Evolutionary conservation across 35 echinoderm and acorn worm species (phyloP).

Genomic region (Heliocidaris tuberculata): DNA sequence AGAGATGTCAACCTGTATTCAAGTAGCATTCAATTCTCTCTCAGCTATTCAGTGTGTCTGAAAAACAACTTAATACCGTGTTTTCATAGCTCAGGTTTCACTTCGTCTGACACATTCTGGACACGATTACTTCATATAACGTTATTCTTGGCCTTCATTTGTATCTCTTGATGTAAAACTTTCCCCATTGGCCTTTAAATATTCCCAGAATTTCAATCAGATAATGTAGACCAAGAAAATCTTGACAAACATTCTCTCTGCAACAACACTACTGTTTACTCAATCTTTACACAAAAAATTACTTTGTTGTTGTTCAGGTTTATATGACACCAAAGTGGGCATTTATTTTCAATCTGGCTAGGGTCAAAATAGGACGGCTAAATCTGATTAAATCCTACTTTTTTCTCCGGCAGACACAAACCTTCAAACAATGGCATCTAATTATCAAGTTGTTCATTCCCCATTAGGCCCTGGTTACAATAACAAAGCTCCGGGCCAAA

Average conservation of each 20-base stretch:
- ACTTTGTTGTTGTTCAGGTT: background rate
- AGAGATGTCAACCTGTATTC: background rate
- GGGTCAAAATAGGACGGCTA: background rate
- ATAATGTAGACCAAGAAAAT: background rate
- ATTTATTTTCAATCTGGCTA: background rate
- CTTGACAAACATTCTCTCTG: background rate
- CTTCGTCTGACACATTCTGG: background rate
- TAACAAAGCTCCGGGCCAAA: slow-evolving; percentile 34
- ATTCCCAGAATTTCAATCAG: background rate
- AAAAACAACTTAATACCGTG: background rate
- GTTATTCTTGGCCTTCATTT: background rate
- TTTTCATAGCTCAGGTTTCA: background rate
- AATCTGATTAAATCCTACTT: background rate
- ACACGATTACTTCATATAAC: background rate
- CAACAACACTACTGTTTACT: background rate
- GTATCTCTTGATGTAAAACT: too few relatives aligned
- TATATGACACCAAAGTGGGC: background rate
- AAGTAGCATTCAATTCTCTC: background rate
- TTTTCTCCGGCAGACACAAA: background rate
- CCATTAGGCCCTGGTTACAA: slow-evolving; percentile 14
- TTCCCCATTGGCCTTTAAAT: background rate
- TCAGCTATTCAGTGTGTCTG: background rate
- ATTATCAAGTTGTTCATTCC: background rate
- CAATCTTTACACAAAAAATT: background rate
- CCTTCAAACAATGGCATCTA: slow-evolving; percentile 21